Conservation (phyloP, 2,888 invertebrate genomes). For the Xestia xanthographa region DNA sequence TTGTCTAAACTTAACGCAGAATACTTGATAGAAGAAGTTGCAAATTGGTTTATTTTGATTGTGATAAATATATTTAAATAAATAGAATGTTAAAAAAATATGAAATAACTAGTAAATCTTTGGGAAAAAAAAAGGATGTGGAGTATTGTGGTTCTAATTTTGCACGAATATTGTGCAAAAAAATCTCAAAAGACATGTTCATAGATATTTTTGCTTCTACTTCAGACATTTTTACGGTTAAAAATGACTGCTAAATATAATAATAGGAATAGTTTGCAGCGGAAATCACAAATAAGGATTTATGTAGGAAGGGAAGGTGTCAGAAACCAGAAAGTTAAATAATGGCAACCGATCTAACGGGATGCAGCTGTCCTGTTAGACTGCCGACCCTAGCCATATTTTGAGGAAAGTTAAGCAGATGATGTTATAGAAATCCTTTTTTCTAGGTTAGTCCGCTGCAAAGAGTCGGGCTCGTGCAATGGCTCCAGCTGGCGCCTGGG, state of each 20-base stretch:
- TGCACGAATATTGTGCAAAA: background rate
- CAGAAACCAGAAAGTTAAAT: background rate
- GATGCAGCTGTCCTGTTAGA: background rate
- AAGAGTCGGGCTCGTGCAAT: slow-evolving; percentile 41
- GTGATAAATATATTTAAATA: background rate
- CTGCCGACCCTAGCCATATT: too few relatives aligned
- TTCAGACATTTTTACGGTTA: background rate
- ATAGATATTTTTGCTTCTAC: background rate
- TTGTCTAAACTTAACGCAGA: background rate
- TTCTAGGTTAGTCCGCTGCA: slow-evolving; percentile 63
- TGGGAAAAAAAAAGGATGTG: background rate
- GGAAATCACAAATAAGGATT: background rate
- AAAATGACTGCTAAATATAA: background rate
- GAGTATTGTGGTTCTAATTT: too few relatives aligned
- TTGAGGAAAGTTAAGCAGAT: too few relatives aligned
- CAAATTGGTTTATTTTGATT: background rate
- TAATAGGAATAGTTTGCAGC: background rate
- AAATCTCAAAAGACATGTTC: background rate
- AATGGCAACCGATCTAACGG: background rate
- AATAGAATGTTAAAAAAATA: background rate
- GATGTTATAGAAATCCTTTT: rapidly evolving
- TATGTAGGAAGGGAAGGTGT: background rate
- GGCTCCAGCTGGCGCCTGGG: slow-evolving; percentile 42
- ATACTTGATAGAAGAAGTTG: background rate
- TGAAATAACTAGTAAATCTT: background rate